Evolutionary conservation across 2,113 vertebrate genomes (phyloP).

Genomic region (Spea bombifrons): DNA sequence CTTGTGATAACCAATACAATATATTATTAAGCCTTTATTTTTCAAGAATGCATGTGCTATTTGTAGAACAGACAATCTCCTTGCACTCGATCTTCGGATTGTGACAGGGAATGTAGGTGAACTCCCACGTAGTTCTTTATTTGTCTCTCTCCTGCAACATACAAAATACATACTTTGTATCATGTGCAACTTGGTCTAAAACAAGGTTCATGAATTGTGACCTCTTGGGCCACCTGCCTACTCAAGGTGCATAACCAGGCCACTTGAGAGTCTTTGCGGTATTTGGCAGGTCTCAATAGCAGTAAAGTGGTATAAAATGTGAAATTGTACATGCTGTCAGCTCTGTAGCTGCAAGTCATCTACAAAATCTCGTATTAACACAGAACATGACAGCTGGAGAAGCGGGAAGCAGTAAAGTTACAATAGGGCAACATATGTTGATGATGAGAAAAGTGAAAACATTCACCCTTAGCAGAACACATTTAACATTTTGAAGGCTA

Average conservation of each 20-base stretch:
- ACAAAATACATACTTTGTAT: too few species aligned
- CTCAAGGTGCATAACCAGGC: neutral
- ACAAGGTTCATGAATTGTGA: neutral
- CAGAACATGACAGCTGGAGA: conserved; percentile 37
- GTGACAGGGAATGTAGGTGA: neutral
- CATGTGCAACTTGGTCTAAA: neutral
- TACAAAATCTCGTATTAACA: conserved; percentile 30
- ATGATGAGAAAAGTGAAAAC: conserved; percentile 35
- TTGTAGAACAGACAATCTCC: neutral
- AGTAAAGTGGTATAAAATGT: neutral
- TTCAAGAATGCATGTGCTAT: neutral
- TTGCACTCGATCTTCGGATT: neutral
- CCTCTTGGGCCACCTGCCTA: neutral
- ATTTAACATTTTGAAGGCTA: conserved; percentile 34
- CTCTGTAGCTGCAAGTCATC: conserved; percentile 17
- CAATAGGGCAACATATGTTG: conserved; percentile 46
- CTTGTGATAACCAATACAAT: too few species aligned
- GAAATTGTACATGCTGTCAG: conserved; percentile 2
- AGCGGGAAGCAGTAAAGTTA: conserved; percentile 30
- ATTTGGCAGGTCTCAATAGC: neutral
- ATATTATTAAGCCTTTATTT: too few species aligned
- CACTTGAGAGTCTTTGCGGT: neutral
- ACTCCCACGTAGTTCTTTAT: neutral
- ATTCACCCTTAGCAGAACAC: conserved; percentile 21
- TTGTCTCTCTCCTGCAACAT: neutral